These are phyloP conservation scores for Martes martes DNA, from an alignment of 2,113 vertebrate species.

Conservation along the genomic window DNA sequence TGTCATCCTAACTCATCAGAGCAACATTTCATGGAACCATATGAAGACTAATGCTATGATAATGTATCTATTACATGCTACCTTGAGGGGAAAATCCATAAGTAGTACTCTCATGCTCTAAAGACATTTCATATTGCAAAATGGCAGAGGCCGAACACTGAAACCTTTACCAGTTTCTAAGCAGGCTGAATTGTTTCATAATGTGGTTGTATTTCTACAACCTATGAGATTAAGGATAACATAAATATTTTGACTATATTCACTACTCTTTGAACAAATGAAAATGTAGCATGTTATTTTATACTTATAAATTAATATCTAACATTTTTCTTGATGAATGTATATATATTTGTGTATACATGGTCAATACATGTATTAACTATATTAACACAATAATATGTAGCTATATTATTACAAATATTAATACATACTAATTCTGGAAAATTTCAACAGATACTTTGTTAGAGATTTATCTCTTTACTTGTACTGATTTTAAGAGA, in stretches of 20 bases:
- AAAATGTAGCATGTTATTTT: neutral
- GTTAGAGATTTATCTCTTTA: neutral
- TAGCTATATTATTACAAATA: neutral
- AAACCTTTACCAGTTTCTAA: neutral
- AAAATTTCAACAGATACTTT: neutral
- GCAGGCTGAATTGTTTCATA: neutral
- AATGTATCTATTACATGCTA: slow-evolving; percentile 58
- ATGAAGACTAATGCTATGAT: slow-evolving; percentile 57
- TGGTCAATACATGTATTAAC: neutral
- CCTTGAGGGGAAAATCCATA: slow-evolving; percentile 64
- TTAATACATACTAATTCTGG: neutral
- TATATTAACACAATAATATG: neutral
- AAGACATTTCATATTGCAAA: slow-evolving; percentile 40
- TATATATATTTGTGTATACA: neutral
- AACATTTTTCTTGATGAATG: neutral
- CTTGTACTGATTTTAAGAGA: neutral
- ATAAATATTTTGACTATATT: neutral
- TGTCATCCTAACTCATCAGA: slow-evolving; percentile 49
- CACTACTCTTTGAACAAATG: neutral
- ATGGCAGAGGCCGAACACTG: slow-evolving; percentile 21
- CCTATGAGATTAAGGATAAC: neutral
- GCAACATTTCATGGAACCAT: slow-evolving; percentile 50
- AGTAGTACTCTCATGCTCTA: slow-evolving; percentile 18
- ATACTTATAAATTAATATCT: neutral
- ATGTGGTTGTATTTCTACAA: neutral